Conservation (phyloP, 2,113 vertebrate species). For the Girardinichthys multiradiatus region DNA sequence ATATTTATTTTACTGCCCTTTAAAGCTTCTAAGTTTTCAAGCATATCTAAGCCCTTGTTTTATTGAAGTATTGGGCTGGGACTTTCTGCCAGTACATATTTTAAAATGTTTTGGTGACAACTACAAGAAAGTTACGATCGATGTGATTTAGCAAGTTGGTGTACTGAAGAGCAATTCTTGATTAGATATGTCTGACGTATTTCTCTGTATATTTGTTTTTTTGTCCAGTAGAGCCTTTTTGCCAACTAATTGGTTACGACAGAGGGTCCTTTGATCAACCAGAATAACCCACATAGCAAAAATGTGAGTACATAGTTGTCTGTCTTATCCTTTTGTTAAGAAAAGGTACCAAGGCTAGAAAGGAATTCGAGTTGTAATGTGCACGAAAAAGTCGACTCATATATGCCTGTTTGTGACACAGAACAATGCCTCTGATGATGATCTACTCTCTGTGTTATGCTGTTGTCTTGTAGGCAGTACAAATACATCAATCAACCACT, state of each 20-base stretch:
- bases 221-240: neutral
- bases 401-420: neutral
- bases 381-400: neutral
- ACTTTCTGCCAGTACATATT: too few species aligned
- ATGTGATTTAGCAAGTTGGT: neutral
- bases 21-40: too few species aligned
- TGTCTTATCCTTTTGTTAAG: neutral
- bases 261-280: too few species aligned
- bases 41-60: too few species aligned
- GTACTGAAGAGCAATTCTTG: neutral
- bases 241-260: too few species aligned
- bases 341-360: neutral
- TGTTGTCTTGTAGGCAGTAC: neutral
- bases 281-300: too few species aligned
- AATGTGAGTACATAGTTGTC: neutral
- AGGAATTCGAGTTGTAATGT: neutral
- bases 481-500: neutral
- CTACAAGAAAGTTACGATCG: neutral
- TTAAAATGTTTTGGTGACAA: too few species aligned
- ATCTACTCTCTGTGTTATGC: neutral
- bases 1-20: too few species aligned
- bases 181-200: neutral
- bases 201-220: too few species aligned
- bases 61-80: too few species aligned
- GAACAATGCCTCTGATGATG: neutral